These are phyloP conservation scores for Drosophila pruinosa DNA, from an alignment of 1,140 invertebrate species.

Conservation along the genomic window DNA sequence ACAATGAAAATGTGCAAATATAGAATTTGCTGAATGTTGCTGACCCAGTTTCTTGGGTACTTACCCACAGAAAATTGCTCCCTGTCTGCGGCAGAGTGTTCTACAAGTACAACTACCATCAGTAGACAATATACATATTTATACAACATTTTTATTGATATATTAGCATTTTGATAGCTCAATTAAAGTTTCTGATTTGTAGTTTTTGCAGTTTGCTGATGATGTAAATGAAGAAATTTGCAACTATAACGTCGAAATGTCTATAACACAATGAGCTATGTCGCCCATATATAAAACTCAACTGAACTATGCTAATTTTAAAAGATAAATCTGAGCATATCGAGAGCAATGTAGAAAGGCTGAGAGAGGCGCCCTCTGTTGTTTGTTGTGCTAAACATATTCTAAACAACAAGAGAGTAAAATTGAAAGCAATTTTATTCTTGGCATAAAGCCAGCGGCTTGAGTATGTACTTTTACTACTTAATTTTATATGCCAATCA, in stretches of 20 bases:
- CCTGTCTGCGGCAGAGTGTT: constrained; percentile 35
- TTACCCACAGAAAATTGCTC: constrained; percentile 70
- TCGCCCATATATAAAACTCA: constrained; percentile 14
- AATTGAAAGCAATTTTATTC: not conserved
- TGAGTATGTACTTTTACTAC: constrained; percentile 2
- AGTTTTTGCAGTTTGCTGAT: constrained; percentile 36
- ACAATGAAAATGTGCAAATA: constrained; percentile 16
- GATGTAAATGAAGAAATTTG: constrained; percentile 59
- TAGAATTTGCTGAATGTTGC: constrained; percentile 13
- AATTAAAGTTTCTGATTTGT: not conserved
- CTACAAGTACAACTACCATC: constrained; percentile 1
- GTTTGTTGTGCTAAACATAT: constrained; percentile 74
- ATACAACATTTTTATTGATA: constrained; percentile 34
- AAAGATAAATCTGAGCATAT: constrained; percentile 23
- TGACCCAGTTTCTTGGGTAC: constrained; percentile 60
- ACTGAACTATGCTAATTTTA: constrained; percentile 69
- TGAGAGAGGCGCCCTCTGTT: constrained; percentile 37
- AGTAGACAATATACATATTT: constrained; percentile 21
- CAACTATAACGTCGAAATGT: constrained; percentile 52
- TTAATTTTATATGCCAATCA: constrained; percentile 13
- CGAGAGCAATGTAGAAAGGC: not conserved
- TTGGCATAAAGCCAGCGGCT: constrained; percentile 14
- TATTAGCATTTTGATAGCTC: constrained; percentile 15
- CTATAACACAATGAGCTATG: constrained; percentile 54
- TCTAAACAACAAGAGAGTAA: constrained; percentile 63